Conservation (phyloP, 2,113 vertebrate genomes). For the Theristicus caerulescens region DNA sequence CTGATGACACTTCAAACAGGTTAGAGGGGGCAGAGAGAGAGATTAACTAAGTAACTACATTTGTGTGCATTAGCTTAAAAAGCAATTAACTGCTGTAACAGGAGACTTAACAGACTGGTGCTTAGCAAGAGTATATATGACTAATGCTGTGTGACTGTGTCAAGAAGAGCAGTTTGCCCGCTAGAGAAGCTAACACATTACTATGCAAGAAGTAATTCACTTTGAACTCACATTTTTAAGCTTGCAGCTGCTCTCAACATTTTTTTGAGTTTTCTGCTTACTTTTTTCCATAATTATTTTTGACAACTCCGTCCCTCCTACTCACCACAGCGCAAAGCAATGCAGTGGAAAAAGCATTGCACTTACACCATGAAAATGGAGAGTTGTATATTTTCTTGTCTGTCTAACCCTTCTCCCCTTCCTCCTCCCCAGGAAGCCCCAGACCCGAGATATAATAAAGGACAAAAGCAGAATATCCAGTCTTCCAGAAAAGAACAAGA, state of each 20-base stretch:
- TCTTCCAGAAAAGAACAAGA: neutral
- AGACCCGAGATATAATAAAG: neutral
- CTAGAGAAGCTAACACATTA: neutral
- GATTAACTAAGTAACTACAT: neutral
- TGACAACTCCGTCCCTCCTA: neutral
- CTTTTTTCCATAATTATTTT: conserved; percentile 19
- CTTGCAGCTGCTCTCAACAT: neutral
- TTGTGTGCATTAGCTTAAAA: neutral
- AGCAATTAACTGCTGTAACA: conserved; percentile 22
- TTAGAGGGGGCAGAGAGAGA: neutral
- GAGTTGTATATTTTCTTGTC: neutral
- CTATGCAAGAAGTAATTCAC: neutral
- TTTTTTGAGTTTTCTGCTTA: neutral
- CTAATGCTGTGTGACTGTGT: conserved; percentile 25
- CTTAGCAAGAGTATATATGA: neutral
- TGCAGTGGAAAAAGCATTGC: neutral
- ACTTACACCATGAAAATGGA: neutral
- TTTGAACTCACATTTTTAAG: conserved; percentile 15
- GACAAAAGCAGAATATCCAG: neutral
- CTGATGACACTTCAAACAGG: neutral
- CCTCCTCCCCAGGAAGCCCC: neutral
- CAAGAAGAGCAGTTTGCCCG: conserved; percentile 28
- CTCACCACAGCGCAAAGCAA: neutral
- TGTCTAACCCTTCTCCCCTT: neutral
- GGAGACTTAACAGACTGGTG: neutral